phyloP scores from a whole-genome alignment of 2,888 invertebrate species.

The Caenorhabditis auriculariae region DNA sequence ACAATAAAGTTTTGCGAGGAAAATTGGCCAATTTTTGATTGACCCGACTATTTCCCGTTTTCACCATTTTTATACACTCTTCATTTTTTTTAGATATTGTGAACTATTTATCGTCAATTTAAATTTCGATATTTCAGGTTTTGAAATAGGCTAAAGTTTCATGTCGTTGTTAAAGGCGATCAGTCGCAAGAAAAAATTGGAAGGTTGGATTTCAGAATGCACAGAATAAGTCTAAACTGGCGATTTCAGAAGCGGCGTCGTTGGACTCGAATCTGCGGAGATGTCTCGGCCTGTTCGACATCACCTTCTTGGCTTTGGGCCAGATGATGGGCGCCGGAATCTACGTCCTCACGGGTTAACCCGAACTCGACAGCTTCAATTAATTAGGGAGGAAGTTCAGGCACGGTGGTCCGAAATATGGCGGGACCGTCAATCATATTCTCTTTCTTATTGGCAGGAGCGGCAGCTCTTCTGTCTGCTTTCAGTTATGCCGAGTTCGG shows the following conservation, averaged over 20 bases:
- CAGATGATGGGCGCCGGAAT: constrained; percentile 94
- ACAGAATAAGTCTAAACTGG: too few relatives aligned
- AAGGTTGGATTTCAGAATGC: too few relatives aligned
- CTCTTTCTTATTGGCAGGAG: constrained; percentile 78
- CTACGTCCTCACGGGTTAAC: constrained; percentile 75
- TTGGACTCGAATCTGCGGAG: constrained; percentile 25
- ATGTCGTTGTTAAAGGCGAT: too few relatives aligned
- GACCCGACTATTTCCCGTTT: too few relatives aligned
- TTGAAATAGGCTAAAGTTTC: too few relatives aligned
- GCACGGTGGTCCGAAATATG: constrained; percentile 78
- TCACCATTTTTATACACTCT: too few relatives aligned
- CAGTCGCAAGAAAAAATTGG: constrained; percentile 15
- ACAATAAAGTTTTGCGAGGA: too few relatives aligned
- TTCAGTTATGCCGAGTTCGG: constrained; percentile 71
- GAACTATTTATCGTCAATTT: too few relatives aligned
- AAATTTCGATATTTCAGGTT: too few relatives aligned
- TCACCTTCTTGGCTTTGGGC: constrained; percentile 84
- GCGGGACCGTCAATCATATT: constrained; percentile 89
- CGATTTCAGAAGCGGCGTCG: not conserved
- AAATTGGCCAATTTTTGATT: too few relatives aligned
- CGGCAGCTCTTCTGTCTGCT: constrained; percentile 79
- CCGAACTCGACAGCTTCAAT: not conserved
- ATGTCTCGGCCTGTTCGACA: constrained; percentile 32
- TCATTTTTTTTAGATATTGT: too few relatives aligned
- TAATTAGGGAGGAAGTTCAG: constrained; percentile 67